These are phyloP conservation scores for Tyria jacobaeae DNA, from an alignment of 2,888 invertebrate genomes.

Conservation along the genomic window DNA sequence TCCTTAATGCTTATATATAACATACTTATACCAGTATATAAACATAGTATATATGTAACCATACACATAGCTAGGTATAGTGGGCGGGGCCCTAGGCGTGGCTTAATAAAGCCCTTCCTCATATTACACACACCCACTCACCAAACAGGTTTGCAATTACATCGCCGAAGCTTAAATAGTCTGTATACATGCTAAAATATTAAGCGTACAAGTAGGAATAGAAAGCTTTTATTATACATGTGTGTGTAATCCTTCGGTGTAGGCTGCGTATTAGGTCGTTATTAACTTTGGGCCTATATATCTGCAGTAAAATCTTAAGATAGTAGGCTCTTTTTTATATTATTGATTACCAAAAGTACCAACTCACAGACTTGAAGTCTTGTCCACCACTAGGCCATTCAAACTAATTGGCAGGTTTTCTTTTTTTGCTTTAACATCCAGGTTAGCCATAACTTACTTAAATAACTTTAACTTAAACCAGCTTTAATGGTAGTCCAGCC, in stretches of 20 bases:
- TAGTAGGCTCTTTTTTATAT: too few relatives aligned
- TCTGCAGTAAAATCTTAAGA: too few relatives aligned
- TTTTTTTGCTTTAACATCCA: too few relatives aligned
- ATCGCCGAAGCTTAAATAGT: conserved; percentile 40
- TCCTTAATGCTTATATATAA: conserved; percentile 21
- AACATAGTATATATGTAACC: conserved; percentile 29
- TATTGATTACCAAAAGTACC: too few relatives aligned
- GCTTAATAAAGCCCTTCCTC: conserved; percentile 62
- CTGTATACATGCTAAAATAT: conserved; percentile 30
- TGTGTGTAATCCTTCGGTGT: background rate
- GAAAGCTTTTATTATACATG: conserved; percentile 8
- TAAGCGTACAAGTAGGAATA: conserved; percentile 12
- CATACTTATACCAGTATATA: conserved; percentile 31
- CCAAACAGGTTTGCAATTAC: conserved; percentile 71
- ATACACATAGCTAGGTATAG: conserved; percentile 44
- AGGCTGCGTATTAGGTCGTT: too few relatives aligned
- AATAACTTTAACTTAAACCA: background rate
- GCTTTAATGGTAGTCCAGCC: background rate
- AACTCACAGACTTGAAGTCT: too few relatives aligned
- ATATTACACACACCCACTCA: conserved; percentile 53
- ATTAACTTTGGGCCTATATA: too few relatives aligned
- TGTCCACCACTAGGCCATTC: too few relatives aligned
- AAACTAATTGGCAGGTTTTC: too few relatives aligned
- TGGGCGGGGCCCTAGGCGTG: conserved; percentile 70
- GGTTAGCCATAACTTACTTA: too few relatives aligned